Conservation (phyloP, 2,797 vertebrate genomes). For the Silurus aristotelis region DNA sequence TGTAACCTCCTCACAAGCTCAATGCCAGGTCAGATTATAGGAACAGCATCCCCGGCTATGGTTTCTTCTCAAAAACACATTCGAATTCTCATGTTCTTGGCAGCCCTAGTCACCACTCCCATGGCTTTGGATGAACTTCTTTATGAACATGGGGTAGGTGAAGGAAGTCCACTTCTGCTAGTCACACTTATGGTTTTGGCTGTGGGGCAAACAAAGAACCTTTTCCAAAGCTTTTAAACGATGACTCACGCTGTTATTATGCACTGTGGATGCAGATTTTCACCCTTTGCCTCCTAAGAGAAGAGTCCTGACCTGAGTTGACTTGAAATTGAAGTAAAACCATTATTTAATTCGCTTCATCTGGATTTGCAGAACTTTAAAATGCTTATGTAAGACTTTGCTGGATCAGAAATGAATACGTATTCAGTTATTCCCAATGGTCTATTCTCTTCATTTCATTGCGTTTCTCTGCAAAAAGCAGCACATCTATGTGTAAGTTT, state of each 20-base stretch:
- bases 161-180: neutral
- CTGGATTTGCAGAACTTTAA: too few species aligned
- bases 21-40: conserved; percentile 10
- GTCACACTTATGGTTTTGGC: conserved; percentile 3
- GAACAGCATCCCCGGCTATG: neutral
- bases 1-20: neutral
- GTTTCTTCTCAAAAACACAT: conserved; percentile 1
- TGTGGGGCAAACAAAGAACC: neutral
- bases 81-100: neutral
- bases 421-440: too few species aligned
- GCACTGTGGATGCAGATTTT: neutral
- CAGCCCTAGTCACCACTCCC: neutral
- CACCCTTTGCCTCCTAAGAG: neutral
- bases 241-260: neutral
- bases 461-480: too few species aligned
- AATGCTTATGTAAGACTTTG: too few species aligned
- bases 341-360: too few species aligned
- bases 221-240: neutral
- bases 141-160: neutral
- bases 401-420: too few species aligned
- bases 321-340: too few species aligned
- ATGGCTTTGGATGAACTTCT: neutral
- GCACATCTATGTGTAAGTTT: too few species aligned
- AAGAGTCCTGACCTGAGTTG: too few species aligned
- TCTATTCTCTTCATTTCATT: too few species aligned